Percentiles rank a stretch among this genome's conserved stretches.
These are phyloP conservation scores for Adelosebastes latens DNA, from an alignment of 2,797 vertebrate species.

Conservation along the genomic window DNA sequence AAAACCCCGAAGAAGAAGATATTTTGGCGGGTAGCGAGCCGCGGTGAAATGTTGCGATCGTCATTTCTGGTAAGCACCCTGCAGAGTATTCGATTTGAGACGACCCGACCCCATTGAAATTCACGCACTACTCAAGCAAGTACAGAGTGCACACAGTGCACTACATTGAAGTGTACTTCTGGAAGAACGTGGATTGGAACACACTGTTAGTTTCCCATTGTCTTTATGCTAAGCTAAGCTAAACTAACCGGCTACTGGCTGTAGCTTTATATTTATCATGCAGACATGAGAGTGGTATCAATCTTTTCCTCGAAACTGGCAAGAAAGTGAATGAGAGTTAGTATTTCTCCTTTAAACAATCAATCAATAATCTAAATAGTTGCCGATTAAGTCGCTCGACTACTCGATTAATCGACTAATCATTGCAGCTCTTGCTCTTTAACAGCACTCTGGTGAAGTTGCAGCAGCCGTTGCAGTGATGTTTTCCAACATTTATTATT, in stretches of 20 bases:
- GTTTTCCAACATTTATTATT: slow-evolving; percentile 41
- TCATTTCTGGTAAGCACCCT: no score
- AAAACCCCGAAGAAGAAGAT: no score
- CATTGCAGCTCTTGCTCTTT: background rate
- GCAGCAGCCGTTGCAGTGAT: background rate
- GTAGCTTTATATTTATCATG: no score
- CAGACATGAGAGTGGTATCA: background rate
- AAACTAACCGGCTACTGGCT: background rate
- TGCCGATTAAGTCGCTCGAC: accelerated
- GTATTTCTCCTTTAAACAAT: background rate
- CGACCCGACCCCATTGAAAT: no score
- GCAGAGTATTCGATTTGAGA: no score
- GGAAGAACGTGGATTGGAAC: no score
- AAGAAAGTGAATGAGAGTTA: background rate
- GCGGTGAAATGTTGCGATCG: no score
- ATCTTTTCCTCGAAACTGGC: background rate
- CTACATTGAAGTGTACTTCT: no score
- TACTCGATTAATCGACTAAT: background rate
- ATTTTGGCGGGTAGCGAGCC: no score
- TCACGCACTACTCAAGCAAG: no score
- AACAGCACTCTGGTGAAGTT: background rate
- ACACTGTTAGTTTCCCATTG: no score
- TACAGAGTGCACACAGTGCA: no score
- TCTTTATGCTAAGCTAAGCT: background rate
- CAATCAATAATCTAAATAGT: background rate